Base-by-base conservation (phyloP, 2,888 invertebrate genomes). In the Chironomus tentans region DNA sequence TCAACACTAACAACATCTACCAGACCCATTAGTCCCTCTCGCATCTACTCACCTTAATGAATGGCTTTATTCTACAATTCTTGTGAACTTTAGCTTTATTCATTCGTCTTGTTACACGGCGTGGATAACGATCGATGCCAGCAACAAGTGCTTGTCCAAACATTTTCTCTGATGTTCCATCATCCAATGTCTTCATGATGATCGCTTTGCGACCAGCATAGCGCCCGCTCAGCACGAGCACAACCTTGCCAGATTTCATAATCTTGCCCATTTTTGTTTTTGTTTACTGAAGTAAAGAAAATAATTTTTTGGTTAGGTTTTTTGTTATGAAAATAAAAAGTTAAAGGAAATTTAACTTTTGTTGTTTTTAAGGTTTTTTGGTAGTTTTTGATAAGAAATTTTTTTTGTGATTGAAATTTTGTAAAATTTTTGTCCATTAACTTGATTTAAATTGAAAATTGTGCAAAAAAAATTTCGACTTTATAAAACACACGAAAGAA, bases 161-260 rank as follows among this genome's bases (percentile, higher is more conserved):
- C 77, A 93, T 95, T 84, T 95, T 96, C 80, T 99, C 98, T 24
- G 93, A 88, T 10, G 96, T 95, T 68, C 98, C 98, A 82, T 99
- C 98, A 85, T 98, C 98, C 84, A 92, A 95, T 83, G 95, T 97
- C 86, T 94, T 95, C 79, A 98, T 91, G 76, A 98, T 92, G 80
- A 98, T 92, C 76, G 95, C 98, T 86, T 99, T 99, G 81, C 96
- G 91, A 78, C 99, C 99, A 78, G 99, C 97, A 89, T 96, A 99
- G 86, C 97, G 93, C 86, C 99, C 99, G 83, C 93, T 93, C 76
- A 99, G 93, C 88, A 99, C 94, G 88, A 99, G 91, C 84, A 99
- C 99, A 82, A 99, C 97, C 88, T 98, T 98, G 78, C 97, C 97
- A 79, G 91, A 87, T 89, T 97, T 98, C 97, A 98, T 97, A 87